Percentiles rank a stretch among this genome's conserved stretches.
phyloP scores from a whole-genome alignment of 2,888 invertebrate species.

The Rhimphoctona megacephalus region DNA sequence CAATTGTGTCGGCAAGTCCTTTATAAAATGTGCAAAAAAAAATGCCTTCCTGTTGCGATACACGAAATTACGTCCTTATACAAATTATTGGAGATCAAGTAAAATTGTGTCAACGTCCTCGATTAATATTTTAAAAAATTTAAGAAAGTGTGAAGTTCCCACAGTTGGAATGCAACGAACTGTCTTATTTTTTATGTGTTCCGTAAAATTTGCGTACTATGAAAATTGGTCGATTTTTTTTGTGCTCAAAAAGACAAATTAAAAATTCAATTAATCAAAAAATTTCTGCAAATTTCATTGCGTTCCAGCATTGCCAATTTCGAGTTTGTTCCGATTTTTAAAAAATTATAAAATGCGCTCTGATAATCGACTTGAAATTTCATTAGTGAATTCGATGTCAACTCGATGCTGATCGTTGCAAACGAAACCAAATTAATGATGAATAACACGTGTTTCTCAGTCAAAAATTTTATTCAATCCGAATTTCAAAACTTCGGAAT shows the following conservation, averaged over 20 bases:
- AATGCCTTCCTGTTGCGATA: background rate
- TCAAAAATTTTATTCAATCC: background rate
- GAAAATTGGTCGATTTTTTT: background rate
- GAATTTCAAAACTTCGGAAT: background rate
- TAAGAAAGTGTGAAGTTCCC: background rate
- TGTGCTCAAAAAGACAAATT: too few relatives aligned
- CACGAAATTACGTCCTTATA: background rate
- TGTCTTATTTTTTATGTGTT: too few relatives aligned
- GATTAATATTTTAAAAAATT: background rate
- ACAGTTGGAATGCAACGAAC: background rate
- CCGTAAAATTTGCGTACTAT: too few relatives aligned
- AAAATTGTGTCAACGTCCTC: background rate
- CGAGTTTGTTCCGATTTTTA: background rate
- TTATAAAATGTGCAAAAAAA: background rate
- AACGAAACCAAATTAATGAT: too few relatives aligned
- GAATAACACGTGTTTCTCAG: background rate
- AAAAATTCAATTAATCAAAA: background rate
- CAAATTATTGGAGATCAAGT: background rate
- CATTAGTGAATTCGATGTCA: too few relatives aligned
- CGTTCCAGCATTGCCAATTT: background rate
- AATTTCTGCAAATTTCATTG: background rate
- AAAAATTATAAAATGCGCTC: too few relatives aligned
- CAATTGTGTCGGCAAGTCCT: background rate
- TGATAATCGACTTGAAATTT: too few relatives aligned
- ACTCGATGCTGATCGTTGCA: too few relatives aligned